A percentile compares a stretch with the other conserved stretches of the same genome.
Conservation (phyloP, 2,797 vertebrate species). For the Argyrosomus regius region DNA sequence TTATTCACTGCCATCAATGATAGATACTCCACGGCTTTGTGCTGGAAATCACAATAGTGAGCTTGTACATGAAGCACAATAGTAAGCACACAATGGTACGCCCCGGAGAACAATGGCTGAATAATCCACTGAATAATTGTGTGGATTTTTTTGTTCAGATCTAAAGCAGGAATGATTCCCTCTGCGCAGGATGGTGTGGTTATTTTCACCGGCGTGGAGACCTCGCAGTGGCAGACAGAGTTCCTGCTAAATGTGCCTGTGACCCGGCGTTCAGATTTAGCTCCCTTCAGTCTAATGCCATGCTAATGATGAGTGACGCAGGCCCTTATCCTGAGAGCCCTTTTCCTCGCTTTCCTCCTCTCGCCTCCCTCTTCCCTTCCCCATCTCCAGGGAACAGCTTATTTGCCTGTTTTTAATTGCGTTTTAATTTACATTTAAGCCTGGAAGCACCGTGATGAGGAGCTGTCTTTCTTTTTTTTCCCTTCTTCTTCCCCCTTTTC, state of each 20-base stretch:
- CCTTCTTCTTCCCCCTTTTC: not conserved
- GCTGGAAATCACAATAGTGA: constrained; percentile 59
- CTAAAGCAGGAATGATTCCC: constrained; percentile 41
- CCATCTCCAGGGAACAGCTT: constrained; percentile 79
- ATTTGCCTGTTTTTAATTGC: constrained; percentile 87
- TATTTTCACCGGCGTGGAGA: constrained; percentile 44
- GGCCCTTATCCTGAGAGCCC: constrained; percentile 82
- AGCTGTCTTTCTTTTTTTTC: constrained; percentile 49
- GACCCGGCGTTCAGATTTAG: constrained; percentile 75
- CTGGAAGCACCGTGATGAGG: constrained; percentile 72
- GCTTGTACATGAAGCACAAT: constrained; percentile 53
- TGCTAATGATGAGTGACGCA: constrained; percentile 85
- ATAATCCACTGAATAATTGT: constrained; percentile 65
- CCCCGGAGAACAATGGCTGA: constrained; percentile 66
- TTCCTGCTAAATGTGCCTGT: constrained; percentile 57
- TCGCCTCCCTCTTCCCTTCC: constrained; percentile 42
- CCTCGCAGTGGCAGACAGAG: constrained; percentile 43
- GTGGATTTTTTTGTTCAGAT: constrained; percentile 38
- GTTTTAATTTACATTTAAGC: constrained; percentile 86
- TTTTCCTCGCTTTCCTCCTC: constrained; percentile 53
- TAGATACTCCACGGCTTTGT: constrained; percentile 53
- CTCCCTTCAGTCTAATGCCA: constrained; percentile 80
- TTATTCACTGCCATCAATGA: constrained; percentile 52
- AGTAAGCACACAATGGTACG: constrained; percentile 45
- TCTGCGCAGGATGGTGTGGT: constrained; percentile 19